Evolutionary conservation across 2,113 vertebrate species (phyloP), one percentile per base, ranked within the genome.

Genomic region (Rhinolophus ferrumequinum): DNA sequence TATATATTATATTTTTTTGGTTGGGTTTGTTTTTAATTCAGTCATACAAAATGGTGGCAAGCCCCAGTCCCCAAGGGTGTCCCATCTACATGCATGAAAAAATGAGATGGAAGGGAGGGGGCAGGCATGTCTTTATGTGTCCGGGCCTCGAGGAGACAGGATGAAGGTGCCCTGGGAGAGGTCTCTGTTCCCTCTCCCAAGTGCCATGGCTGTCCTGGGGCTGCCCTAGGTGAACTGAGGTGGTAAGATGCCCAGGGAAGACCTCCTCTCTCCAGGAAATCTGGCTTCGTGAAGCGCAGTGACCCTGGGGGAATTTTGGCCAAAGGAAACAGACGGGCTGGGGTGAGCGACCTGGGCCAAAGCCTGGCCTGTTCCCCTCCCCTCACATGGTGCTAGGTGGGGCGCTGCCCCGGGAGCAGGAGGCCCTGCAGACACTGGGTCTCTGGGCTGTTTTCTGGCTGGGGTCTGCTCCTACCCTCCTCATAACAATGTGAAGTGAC

Each of bases 1-100:
- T 97, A 98, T 98, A 98, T 97, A 96, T 97, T 97, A 85, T 98
- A 97, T 97, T 94, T 98, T 97, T 97, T 97, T 93, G 97, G 96
- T 97, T 98, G 93, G 96, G 96, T 97, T 97, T 97, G 95, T 97
- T 97, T 97, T 97, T 97, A 97, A 98, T 97, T 97, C 94, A 97
- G 93, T 97, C 41, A 3, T 97, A 95, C 60, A 95, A 93, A 96
- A 88, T 90, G 92, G 90, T 94, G 95, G 92, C 72, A 91, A 94
- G 69, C 79, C 94, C 97, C 88, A 47, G 67, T n/a, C 84, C 92
- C 85, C 70, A 35, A 89, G 58, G 75, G 47, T 58, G 28, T 94
- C 35, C 1, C 84, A 38, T 94, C 54, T 69, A 77, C 58, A n/a
- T 72, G 93, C 79, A 87, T 47, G 96, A 94, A 82, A 44, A 15